These are phyloP conservation scores for Bothrops jararaca DNA, from an alignment of 2,113 vertebrate species.

Conservation along the genomic window DNA sequence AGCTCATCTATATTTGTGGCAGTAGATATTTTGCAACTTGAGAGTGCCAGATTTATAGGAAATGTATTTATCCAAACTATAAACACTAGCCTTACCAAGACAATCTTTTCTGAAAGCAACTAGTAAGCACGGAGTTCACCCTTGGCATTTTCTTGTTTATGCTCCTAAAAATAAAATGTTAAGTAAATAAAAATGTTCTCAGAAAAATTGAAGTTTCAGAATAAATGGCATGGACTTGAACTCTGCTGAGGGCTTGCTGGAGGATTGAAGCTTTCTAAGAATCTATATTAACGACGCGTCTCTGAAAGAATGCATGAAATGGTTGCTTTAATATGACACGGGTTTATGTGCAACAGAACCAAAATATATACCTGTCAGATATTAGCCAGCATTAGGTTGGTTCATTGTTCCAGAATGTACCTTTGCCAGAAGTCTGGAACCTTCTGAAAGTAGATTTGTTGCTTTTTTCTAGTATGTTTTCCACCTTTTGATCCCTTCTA, in stretches of 20 bases:
- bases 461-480: background rate
- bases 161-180: slow-evolving; percentile 15
- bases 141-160: slow-evolving; percentile 39
- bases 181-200: slow-evolving; percentile 27
- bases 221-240: background rate
- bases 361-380: too few species aligned
- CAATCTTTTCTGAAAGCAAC: slow-evolving; percentile 56
- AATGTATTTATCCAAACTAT: slow-evolving; percentile 56
- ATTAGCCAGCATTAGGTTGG: background rate
- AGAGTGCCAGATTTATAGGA: slow-evolving; percentile 58
- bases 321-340: background rate
- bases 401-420: background rate
- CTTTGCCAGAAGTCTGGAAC: background rate
- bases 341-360: background rate
- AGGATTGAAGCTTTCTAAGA: background rate
- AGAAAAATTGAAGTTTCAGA: background rate
- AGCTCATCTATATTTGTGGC: slow-evolving; percentile 59
- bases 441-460: background rate
- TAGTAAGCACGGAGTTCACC: slow-evolving; percentile 57
- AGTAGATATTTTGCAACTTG: slow-evolving; percentile 59
- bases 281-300: background rate
- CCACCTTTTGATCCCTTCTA: background rate
- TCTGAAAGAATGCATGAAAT: background rate
- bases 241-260: background rate
- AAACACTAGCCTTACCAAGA: slow-evolving; percentile 51